A percentile compares a stretch with the other conserved stretches of the same genome.
These are phyloP conservation scores for Gallinago media DNA, from an alignment of 2,113 vertebrate genomes.

Conservation along the genomic window DNA sequence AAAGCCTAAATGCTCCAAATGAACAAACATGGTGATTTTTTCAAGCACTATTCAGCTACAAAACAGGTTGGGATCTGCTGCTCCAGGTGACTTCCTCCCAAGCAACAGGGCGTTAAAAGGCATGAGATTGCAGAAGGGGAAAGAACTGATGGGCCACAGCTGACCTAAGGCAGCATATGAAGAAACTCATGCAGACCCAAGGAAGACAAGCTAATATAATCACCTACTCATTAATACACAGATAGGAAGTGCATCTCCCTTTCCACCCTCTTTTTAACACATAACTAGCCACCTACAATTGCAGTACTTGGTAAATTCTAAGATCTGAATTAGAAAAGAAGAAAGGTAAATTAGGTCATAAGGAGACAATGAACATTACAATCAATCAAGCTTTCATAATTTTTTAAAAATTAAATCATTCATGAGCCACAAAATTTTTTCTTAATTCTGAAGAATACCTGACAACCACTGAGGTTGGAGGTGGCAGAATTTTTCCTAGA, in stretches of 20 bases:
- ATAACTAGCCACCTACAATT: not conserved
- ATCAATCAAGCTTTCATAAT: not conserved
- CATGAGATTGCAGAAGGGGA: not conserved
- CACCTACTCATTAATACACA: not conserved
- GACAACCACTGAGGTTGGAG: not conserved
- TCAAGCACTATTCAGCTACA: not conserved
- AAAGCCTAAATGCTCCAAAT: not conserved
- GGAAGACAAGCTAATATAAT: not conserved
- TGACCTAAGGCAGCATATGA: not conserved
- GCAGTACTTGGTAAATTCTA: not conserved
- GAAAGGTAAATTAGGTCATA: slow-evolving; percentile 25
- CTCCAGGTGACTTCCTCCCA: not conserved
- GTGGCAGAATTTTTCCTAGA: slow-evolving; percentile 9
- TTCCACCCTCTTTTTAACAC: not conserved
- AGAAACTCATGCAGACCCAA: not conserved
- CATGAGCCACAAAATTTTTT: not conserved
- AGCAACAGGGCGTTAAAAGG: not conserved
- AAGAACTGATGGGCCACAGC: not conserved
- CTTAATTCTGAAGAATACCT: slow-evolving; percentile 9
- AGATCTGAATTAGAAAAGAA: slow-evolving; percentile 17
- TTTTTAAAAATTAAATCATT: not conserved
- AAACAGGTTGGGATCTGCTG: not conserved
- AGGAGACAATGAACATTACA: not conserved
- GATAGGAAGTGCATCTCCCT: not conserved
- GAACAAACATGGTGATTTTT: not conserved